phyloP scores from a whole-genome alignment of 2,113 vertebrate genomes.

The Tragelaphus strepsiceros region DNA sequence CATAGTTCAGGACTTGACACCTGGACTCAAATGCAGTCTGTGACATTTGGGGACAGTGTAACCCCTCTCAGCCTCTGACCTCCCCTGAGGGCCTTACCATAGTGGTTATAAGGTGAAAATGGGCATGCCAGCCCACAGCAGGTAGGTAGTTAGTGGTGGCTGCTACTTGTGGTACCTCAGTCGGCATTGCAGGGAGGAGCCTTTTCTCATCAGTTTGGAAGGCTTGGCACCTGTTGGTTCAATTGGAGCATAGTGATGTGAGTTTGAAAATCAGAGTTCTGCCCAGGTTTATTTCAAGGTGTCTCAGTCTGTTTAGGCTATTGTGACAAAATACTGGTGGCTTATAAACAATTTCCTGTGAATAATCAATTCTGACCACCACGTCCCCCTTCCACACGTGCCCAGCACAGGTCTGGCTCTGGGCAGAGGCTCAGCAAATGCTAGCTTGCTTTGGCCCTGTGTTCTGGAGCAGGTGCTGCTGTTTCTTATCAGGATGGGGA shows the following conservation, averaged over 20 bases:
- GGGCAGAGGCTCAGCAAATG: background rate
- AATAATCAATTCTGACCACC: background rate
- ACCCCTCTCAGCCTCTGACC: background rate
- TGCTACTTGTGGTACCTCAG: background rate
- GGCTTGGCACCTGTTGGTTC: background rate
- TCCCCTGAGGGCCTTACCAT: background rate
- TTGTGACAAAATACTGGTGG: background rate
- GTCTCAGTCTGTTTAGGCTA: background rate
- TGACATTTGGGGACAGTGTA: background rate
- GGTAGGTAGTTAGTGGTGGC: background rate
- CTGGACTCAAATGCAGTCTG: background rate
- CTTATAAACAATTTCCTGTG: background rate
- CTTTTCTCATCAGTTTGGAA: background rate
- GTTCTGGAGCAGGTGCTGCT: background rate
- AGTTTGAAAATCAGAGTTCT: background rate
- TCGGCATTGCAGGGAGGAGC: background rate
- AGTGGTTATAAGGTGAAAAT: background rate
- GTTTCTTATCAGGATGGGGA: background rate
- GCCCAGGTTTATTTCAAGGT: background rate
- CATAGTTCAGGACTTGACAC: background rate
- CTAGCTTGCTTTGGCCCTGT: background rate
- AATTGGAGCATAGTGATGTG: background rate
- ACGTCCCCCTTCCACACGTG: rapidly evolving
- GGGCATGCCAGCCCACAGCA: background rate
- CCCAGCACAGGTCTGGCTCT: background rate